Evolutionary conservation across 1,140 invertebrate genomes (phyloP).

Genomic region (Tetragnatha versicolor): DNA sequence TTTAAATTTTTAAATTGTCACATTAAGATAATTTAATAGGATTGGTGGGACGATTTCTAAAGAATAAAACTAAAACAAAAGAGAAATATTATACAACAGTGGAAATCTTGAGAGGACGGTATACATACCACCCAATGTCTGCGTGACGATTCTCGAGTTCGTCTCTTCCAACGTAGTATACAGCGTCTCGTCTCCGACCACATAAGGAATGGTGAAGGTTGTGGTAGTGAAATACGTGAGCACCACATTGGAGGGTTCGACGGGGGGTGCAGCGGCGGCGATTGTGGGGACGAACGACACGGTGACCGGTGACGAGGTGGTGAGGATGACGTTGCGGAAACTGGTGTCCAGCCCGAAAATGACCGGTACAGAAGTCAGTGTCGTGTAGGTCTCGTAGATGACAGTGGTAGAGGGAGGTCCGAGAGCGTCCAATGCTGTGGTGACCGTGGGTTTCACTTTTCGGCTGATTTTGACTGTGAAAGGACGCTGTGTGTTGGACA

Average conservation of each 20-base stretch:
- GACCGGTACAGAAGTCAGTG: conserved; percentile 55
- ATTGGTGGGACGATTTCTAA: too few species aligned
- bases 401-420: conserved; percentile 43
- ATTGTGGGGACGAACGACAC: conserved; percentile 28
- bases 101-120: too few species aligned
- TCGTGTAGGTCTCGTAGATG: conserved; percentile 51
- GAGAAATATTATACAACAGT: too few species aligned
- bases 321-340: conserved; percentile 47
- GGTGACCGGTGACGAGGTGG: conserved; percentile 49
- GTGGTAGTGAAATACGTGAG: conserved; percentile 59
- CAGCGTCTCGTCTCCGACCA: conserved; percentile 51
- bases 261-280: conserved; percentile 5
- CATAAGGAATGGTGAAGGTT: conserved; percentile 58
- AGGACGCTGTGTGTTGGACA: conserved; percentile 34
- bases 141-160: conserved; percentile 57
- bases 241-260: conserved; percentile 40
- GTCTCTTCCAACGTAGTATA: conserved; percentile 58
- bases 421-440: neutral
- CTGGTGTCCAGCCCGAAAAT: conserved; percentile 57
- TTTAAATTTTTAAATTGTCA: too few species aligned
- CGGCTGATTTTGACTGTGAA: conserved; percentile 52
- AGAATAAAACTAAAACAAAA: too few species aligned
- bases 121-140: conserved; percentile 36
- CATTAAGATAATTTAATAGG: too few species aligned
- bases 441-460: conserved; percentile 23